These are phyloP conservation scores for Sphaerophoria rueppellii DNA, from an alignment of 2,888 invertebrate genomes.

Conservation along the genomic window DNA sequence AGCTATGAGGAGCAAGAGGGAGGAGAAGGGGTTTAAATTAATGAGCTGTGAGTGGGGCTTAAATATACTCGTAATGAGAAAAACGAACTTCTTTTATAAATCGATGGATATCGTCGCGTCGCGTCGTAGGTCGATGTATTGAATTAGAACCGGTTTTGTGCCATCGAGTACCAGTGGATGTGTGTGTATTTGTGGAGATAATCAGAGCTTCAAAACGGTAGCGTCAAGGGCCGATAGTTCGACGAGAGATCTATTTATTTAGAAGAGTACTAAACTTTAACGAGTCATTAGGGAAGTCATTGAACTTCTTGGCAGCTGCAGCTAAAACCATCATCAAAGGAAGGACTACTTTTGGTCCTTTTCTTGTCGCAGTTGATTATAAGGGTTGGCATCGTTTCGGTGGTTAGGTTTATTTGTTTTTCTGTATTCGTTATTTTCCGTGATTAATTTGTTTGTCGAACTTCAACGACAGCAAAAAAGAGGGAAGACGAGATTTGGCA, in stretches of 20 bases:
- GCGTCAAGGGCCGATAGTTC: conserved; percentile 4
- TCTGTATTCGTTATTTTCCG: background rate
- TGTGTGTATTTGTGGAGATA: conserved; percentile 4
- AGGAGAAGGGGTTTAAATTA: conserved; percentile 43
- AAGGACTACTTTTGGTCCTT: too few species aligned
- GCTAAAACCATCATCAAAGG: background rate
- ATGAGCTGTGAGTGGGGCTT: conserved; percentile 56
- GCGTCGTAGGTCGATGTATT: too few species aligned
- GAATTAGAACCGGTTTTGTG: background rate
- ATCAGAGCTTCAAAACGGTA: conserved; percentile 45
- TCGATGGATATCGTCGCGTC: conserved; percentile 53
- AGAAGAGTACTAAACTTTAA: conserved; percentile 37
- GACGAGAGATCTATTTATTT: conserved; percentile 1
- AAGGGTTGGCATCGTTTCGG: background rate
- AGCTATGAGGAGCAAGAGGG: background rate
- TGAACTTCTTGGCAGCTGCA: conserved; percentile 41
- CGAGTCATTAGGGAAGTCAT: conserved; percentile 52
- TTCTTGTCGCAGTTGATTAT: background rate
- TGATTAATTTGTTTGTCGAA: conserved; percentile 45
- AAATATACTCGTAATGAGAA: background rate
- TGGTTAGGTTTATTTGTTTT: background rate
- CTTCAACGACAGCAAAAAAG: conserved; percentile 16
- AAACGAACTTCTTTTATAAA: conserved; percentile 51
- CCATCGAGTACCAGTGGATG: background rate
- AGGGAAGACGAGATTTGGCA: conserved; percentile 5